Base-by-base conservation (phyloP, 2,797 vertebrate species). In the Paramormyrops hopkinsi region DNA sequence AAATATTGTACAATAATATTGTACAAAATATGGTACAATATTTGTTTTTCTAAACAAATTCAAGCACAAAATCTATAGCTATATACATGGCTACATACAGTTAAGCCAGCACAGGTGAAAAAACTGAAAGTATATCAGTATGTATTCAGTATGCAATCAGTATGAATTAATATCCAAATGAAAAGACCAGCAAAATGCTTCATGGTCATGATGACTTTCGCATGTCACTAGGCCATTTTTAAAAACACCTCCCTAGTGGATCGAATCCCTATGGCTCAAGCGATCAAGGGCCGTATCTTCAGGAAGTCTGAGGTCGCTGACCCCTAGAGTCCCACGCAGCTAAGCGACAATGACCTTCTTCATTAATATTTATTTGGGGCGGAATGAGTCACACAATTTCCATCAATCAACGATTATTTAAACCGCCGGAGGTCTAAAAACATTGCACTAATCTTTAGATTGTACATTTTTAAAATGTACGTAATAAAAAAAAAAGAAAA, bases 31-130 rank as follows among this genome's bases (percentile, higher is more conserved):
- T 48, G 83, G 62, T 88, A 48, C 48, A 73, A 76, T 83, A 83
- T 83, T 83, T 89, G 89, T 89, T 22, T 46, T 88, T 88, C 85
- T 89, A 85, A 89, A 91, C 86, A 92, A 91, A 89, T 90, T 90
- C 89, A 89, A 84, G 84, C 84, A 91, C 91, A 90, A 89, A 88
- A 90, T 88, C n/a, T 50, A 29, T 89, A 59, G 44, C 11, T 91
- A 22, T 90, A 89, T 82, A 90, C 69, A 89, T 62, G 76, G 12
- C 54, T n/a, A 56, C 54, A 56, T 65, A 59, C 73, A 33, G n/a
- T 92, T 93, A 93, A 93, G 94, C 93, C 93, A 76, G 91, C 91
- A 89, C 86, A 73, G 93, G 92, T 92, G 93, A 94, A 92, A 91
- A 22, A 17, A 51, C 50, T 50, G 50, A 91, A 88, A 76, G 44